These are phyloP conservation scores for Sinocyclocheilus anshuiensis DNA, from an alignment of 2,113 vertebrate genomes.

Conservation along the genomic window DNA sequence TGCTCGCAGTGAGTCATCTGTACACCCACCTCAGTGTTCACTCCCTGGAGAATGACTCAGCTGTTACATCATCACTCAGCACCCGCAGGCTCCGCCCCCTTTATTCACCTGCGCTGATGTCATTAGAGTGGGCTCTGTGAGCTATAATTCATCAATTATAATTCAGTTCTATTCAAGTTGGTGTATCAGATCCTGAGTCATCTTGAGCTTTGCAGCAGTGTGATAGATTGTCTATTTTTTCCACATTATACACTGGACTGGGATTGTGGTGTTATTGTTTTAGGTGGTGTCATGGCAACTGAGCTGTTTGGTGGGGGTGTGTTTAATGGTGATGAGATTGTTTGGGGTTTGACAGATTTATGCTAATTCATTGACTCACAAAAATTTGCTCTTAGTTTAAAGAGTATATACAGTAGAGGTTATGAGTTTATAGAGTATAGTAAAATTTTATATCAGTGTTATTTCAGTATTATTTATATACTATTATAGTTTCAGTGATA, in stretches of 20 bases:
- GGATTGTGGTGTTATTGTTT: background rate
- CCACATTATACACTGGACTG: constrained; percentile 25
- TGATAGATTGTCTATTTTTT: constrained; percentile 7
- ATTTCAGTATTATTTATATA: background rate
- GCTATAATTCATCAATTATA: constrained; percentile 15
- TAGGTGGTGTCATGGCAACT: constrained; percentile 18
- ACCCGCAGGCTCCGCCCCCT: constrained; percentile 17
- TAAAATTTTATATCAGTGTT: background rate
- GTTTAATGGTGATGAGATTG: background rate
- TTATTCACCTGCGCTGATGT: constrained; percentile 24
- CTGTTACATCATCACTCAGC: constrained; percentile 42
- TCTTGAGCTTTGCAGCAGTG: constrained; percentile 36
- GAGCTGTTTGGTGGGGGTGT: constrained; percentile 1
- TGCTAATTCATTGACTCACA: background rate
- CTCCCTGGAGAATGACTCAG: constrained; percentile 46
- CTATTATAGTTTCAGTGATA: background rate
- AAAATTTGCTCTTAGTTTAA: background rate
- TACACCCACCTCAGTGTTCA: constrained; percentile 21
- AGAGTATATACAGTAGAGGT: background rate
- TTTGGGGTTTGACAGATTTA: background rate
- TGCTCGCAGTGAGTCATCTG: constrained; percentile 44
- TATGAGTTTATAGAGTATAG: background rate
- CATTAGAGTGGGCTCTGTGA: constrained; percentile 14
- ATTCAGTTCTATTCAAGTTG: background rate
- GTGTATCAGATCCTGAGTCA: constrained; percentile 39